Evolutionary conservation across 2,888 invertebrate genomes (phyloP), one percentile per base, ranked within the genome.

Genomic region (Melieria picta): DNA sequence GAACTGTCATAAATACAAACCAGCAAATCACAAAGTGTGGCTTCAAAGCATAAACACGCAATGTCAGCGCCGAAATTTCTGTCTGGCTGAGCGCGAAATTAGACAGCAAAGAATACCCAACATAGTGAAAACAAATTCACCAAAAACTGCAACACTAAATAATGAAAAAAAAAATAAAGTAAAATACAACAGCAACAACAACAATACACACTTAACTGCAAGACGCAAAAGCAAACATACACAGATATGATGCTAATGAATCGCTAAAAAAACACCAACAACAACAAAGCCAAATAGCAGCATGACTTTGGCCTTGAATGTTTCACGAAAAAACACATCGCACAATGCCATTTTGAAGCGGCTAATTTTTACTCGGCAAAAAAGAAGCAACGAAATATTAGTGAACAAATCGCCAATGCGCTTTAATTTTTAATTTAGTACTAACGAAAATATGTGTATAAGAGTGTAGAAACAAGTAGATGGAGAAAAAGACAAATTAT

Each of bases 331-430:
- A 64, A 30, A 50, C 9, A 45, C 65, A 47, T 47, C 42, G 65
- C 65, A 65, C 57, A 46, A 69, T 56, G 63, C 48, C 62, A 57
- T 58, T 56, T 62, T 13, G 45, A 70, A 65, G 45, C 58, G 45
- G 52, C 48, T 56, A 66, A 71, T 62, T 56, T 66, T 11, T 11
- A 7, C 30, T 30, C 57, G 13, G 10, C 58, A 57, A 66, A 30
- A 9, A 63, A 63, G 45, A 63, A 43, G n/a, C 45, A 56, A 46
- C 55, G 60, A 60, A 11, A n/a, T 42, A 10, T 5, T 5, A 56
- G 30, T 42, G n/a, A 30, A 30, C 30, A 30, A 3, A 30, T 30
- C 30, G 42, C 5, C 13, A 13, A 52, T 52, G 52, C 52, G 52
- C 13, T 52, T 52, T 52, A n/a, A 52, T 52, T 52, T 52, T 52